These are phyloP conservation scores for Papilio xuthus DNA, from an alignment of 1,140 invertebrate species.

Conservation along the genomic window DNA sequence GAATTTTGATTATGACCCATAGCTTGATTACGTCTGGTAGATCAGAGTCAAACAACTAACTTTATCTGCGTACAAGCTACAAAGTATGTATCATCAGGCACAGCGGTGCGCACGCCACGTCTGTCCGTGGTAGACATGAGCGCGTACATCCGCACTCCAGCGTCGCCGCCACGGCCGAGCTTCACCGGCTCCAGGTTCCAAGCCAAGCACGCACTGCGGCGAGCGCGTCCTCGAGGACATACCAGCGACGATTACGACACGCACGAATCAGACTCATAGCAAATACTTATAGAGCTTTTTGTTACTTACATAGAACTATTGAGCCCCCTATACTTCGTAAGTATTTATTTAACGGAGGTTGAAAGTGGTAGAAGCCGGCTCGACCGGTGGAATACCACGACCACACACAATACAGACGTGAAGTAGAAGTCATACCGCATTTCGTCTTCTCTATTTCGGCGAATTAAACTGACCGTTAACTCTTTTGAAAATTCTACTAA, in stretches of 20 bases:
- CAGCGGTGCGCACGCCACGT: constrained; percentile 65
- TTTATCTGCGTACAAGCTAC: constrained; percentile 17
- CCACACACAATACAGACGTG: too few species aligned
- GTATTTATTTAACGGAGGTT: not conserved
- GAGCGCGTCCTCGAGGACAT: constrained; percentile 44
- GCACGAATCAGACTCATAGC: constrained; percentile 60
- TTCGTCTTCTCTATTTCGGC: too few species aligned
- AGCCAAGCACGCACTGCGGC: constrained; percentile 48
- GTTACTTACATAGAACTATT: not conserved
- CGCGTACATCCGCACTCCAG: constrained; percentile 63
- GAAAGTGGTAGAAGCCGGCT: too few species aligned
- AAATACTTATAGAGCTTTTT: too few species aligned
- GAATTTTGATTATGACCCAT: too few species aligned
- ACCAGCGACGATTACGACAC: constrained; percentile 77
- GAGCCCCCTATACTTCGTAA: not conserved
- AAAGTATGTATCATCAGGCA: constrained; percentile 48
- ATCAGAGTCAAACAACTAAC: not conserved
- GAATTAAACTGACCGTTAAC: too few species aligned
- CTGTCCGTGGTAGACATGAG: constrained; percentile 72
- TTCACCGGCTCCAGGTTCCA: constrained; percentile 38
- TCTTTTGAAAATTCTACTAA: too few species aligned
- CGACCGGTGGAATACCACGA: too few species aligned
- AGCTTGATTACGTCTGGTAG: too few species aligned
- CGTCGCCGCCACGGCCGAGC: constrained; percentile 3
- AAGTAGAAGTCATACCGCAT: too few species aligned